Conservation (phyloP, 2,888 invertebrate species). For the Macrosiphum euphorbiae region DNA sequence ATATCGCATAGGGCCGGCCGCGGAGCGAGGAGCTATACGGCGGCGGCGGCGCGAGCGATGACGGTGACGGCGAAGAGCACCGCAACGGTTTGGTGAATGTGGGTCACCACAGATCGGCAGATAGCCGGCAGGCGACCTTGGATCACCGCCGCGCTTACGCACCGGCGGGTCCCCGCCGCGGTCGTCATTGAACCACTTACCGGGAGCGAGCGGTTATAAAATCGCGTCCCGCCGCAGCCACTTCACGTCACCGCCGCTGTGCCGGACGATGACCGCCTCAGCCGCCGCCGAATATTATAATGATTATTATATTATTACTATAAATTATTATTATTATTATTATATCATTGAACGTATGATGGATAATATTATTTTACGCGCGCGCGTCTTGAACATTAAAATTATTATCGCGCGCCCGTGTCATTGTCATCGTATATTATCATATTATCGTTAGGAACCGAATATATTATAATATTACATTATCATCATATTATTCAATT, state of each 20-base stretch:
- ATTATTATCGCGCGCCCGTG: not conserved
- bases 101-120: slow-evolving; percentile 13
- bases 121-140: slow-evolving; percentile 37
- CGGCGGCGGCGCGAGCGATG: not conserved
- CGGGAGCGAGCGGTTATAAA: slow-evolving; percentile 31
- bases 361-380: not conserved
- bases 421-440: not conserved
- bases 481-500: no score
- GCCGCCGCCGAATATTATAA: not conserved
- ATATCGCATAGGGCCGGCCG: not conserved
- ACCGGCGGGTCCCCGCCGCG: slow-evolving; percentile 6
- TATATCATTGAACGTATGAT: not conserved
- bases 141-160: slow-evolving; percentile 8
- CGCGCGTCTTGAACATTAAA: not conserved
- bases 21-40: not conserved
- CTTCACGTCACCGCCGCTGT: not conserved
- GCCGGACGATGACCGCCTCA: not conserved
- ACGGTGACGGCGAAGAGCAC: not conserved
- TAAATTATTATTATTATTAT: not conserved
- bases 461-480: no score
- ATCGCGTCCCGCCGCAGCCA: not conserved
- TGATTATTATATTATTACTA: not conserved
- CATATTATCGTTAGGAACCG: not conserved
- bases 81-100: slow-evolving; percentile 31
- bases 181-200: slow-evolving; percentile 57